These are phyloP conservation scores for Epinephelus lanceolatus DNA, from an alignment of 2,113 vertebrate species.

Conservation along the genomic window DNA sequence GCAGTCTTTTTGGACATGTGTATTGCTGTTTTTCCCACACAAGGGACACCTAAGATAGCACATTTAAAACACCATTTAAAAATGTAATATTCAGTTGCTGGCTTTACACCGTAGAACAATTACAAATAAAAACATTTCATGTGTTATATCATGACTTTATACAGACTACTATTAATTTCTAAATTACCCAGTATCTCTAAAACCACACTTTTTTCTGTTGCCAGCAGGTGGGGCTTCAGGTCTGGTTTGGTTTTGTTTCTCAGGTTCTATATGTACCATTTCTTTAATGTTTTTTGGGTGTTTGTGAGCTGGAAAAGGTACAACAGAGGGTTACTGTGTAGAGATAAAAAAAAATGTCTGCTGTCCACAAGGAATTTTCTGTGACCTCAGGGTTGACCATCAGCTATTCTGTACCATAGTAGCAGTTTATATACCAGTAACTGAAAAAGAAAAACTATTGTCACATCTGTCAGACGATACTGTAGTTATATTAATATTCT, in stretches of 20 bases:
- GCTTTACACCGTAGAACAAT: not conserved
- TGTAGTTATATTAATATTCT: not conserved
- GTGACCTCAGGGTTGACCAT: not conserved
- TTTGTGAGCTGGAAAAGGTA: not conserved
- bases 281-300: not conserved
- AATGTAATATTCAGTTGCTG: not conserved
- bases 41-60: not conserved
- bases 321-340: too few species aligned
- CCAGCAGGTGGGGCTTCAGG: not conserved
- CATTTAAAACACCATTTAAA: not conserved
- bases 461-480: not conserved
- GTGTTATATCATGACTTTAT: not conserved
- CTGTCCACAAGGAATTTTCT: not conserved
- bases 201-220: not conserved
- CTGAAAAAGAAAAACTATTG: not conserved
- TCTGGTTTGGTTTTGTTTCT: conserved; percentile 2
- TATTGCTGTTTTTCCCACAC: not conserved
- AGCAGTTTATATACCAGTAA: not conserved
- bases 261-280: not conserved
- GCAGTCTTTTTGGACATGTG: not conserved
- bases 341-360: too few species aligned
- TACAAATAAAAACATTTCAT: not conserved
- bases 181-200: not conserved
- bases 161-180: too few species aligned
- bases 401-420: too few species aligned